Conservation (phyloP, 2,113 vertebrate species). For the Plectropomus leopardus region DNA sequence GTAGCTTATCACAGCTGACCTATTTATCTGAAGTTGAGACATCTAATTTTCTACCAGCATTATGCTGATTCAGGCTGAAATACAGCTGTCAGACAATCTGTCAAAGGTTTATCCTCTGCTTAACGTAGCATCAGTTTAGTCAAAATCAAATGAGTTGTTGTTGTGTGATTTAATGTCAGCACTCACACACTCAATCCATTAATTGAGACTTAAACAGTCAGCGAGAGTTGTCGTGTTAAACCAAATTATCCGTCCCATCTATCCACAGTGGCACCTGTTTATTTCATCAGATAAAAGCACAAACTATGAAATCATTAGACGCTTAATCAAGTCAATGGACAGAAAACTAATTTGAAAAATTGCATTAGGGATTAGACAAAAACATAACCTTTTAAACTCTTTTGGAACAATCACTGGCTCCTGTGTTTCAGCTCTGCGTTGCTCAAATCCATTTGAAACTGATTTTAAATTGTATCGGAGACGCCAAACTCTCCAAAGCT, state of each 20-base stretch:
- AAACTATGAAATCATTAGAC: not conserved
- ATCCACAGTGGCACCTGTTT: not conserved
- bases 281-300: not conserved
- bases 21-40: constrained; percentile 17
- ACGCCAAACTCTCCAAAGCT: too few species aligned
- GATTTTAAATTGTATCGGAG: too few species aligned
- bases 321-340: not conserved
- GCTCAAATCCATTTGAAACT: too few species aligned
- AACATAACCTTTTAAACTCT: too few species aligned
- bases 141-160: not conserved
- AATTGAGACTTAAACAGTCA: not conserved
- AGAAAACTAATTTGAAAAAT: not conserved
- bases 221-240: not conserved
- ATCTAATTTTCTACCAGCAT: not conserved
- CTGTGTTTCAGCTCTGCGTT: too few species aligned
- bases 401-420: too few species aligned
- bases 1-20: not conserved
- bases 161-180: not conserved
- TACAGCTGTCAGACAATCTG: constrained; percentile 30
- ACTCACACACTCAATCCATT: not conserved
- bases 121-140: constrained; percentile 3
- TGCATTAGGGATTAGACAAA: too few species aligned
- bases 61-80: not conserved
- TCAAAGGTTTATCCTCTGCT: not conserved
- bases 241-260: not conserved